Base-by-base conservation (phyloP, 2,113 vertebrate genomes). In the Equus przewalskii region DNA sequence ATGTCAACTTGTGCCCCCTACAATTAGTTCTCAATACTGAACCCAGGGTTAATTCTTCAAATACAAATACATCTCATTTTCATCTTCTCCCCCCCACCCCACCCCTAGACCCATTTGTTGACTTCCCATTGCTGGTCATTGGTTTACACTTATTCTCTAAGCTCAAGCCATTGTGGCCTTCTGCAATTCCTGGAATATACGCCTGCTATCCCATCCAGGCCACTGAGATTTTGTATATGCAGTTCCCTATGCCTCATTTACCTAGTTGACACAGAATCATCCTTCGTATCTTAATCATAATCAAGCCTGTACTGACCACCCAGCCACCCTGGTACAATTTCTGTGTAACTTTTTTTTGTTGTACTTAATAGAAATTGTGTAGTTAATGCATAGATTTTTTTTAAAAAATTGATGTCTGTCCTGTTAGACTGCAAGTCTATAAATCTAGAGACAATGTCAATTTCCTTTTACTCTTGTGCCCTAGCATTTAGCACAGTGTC, bases 21-120 rank as follows among this genome's bases (percentile, higher is more conserved):
- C 22, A 65, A 85, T 83, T 78, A 44, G 11, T 95, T 87, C 49
- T 67, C 41, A 80, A 10, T 73, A 73, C 9, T 73, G 62, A 65
- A 65, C 18, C 13, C 19, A 44, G 67, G 78, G 54, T 70, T 92
- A 60, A 67, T 72, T 56, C 16, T 51, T 85, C 24, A 89, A 86
- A 90, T 46, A 70, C 56, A 73, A 46, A 30, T 69, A 49, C 46
- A 91, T 81, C 58, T 92, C 72, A 51, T n/a, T 80, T 54, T 96
- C 60, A 65, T 44, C 69, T 41, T 62, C 44, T 36, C 54, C 22
- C 11, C 64, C 24, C 30, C 28, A 9, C 33, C 54, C 49, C 46
- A 64, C 16, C 30, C 56, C 65, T n/a, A 69, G 33, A 84, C 16
- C 28, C 13, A 58, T 86, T 19, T 46, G 44, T 86, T 54, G 33